A percentile compares a stretch with the other conserved stretches of the same genome.
Evolutionary conservation across 2,113 vertebrate genomes (phyloP).

Genomic region (Protobothrops flavoviridis): DNA sequence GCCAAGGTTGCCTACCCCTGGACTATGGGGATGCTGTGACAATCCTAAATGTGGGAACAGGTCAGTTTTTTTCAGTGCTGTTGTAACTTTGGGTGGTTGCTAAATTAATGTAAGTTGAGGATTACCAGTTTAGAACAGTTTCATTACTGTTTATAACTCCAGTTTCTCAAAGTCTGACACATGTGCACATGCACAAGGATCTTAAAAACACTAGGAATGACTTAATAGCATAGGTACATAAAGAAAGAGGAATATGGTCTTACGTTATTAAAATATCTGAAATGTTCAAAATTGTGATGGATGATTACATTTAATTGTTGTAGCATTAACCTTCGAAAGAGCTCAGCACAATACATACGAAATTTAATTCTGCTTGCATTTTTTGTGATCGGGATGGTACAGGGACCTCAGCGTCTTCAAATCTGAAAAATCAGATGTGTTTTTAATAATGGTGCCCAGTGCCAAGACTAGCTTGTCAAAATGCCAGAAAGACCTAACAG

Average conservation of each 20-base stretch:
- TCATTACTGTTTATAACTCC: background rate
- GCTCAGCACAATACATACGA: background rate
- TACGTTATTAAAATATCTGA: background rate
- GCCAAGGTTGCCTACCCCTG: too few relatives aligned
- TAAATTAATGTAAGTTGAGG: background rate
- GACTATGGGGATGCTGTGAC: background rate
- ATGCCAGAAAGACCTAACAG: background rate
- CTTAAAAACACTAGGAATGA: background rate
- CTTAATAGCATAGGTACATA: background rate
- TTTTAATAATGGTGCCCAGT: background rate
- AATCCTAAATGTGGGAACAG: background rate
- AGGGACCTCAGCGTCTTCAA: background rate
- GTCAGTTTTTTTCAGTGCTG: background rate
- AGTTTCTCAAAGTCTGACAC: background rate
- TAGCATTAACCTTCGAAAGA: background rate
- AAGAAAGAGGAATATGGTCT: background rate
- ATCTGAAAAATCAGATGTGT: background rate
- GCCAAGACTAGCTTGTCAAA: background rate
- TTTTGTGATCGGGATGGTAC: background rate
- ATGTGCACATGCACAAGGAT: background rate
- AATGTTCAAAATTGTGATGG: background rate
- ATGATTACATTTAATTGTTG: background rate
- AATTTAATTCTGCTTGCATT: background rate
- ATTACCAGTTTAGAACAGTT: background rate
- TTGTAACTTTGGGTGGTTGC: background rate